phyloP scores from a whole-genome alignment of 2,797 vertebrate genomes.

The Sandelia bainsii region DNA sequence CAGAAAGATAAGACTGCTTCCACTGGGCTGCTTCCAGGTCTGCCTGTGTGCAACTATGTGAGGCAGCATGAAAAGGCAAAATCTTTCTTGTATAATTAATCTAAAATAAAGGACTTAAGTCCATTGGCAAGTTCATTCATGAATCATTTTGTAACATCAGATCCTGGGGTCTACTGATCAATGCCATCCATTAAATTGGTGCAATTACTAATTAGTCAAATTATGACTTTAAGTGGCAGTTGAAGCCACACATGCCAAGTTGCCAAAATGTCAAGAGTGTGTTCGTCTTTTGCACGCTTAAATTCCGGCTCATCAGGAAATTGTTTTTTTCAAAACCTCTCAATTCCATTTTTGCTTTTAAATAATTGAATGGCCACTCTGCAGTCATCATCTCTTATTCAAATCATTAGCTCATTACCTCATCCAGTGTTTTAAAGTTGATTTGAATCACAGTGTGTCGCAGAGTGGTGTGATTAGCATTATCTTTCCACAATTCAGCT shows the following conservation, averaged over 20 bases:
- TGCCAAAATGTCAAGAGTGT: constrained; percentile 14
- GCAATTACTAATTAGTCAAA: constrained; percentile 5
- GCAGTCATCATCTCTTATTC: constrained; percentile 6
- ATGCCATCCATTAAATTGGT: background rate
- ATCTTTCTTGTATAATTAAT: constrained; percentile 14
- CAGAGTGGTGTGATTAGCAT: constrained; percentile 7
- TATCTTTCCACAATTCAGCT: constrained; percentile 8
- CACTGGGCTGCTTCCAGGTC: constrained; percentile 18
- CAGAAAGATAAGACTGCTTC: constrained; percentile 36
- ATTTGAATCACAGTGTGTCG: constrained; percentile 8
- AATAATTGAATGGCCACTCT: constrained; percentile 14
- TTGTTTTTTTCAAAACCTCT: background rate
- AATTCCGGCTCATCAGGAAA: background rate
- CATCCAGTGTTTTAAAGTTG: constrained; percentile 31
- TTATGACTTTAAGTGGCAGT: background rate
- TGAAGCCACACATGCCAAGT: background rate
- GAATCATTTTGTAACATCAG: background rate
- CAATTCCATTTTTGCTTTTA: background rate
- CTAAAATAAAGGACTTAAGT: constrained; percentile 4
- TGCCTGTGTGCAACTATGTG: background rate
- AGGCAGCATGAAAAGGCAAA: constrained; percentile 3
- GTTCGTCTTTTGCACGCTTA: background rate
- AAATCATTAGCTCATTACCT: constrained; percentile 27
- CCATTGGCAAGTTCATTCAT: background rate
- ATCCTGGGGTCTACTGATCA: background rate